Evolutionary conservation across 2,888 invertebrate species (phyloP).

Genomic region (Epinotia brunnichana): DNA sequence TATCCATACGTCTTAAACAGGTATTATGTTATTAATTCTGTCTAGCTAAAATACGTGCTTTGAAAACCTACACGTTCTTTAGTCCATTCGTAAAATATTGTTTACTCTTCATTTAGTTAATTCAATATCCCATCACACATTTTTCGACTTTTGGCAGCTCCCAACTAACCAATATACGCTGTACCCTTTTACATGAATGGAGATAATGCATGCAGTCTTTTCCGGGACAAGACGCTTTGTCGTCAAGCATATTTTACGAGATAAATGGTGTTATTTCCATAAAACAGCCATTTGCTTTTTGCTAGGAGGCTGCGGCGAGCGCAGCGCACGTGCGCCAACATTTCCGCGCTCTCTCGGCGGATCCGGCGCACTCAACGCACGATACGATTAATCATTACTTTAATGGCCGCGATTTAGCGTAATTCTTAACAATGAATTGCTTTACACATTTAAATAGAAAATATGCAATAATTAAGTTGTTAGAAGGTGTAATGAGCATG

Average conservation of each 20-base stretch:
- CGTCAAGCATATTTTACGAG: constrained; percentile 74
- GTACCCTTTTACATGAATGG: constrained; percentile 52
- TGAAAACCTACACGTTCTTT: neutral
- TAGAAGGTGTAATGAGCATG: constrained; percentile 34
- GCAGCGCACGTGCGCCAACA: constrained; percentile 65
- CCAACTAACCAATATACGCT: constrained; percentile 44
- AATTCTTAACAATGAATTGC: constrained; percentile 35
- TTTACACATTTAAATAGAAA: constrained; percentile 30
- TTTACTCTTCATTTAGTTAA: neutral
- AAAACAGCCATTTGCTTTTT: constrained; percentile 77
- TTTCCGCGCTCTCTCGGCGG: constrained; percentile 37
- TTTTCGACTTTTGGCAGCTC: neutral
- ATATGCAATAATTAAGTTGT: constrained; percentile 19
- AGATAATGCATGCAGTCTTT: constrained; percentile 68
- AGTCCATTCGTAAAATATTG: neutral
- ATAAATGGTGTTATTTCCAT: constrained; percentile 75
- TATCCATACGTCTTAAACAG: neutral
- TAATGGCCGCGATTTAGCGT: constrained; percentile 37
- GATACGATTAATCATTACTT: constrained; percentile 43
- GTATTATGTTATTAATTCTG: neutral
- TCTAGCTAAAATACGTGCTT: neutral
- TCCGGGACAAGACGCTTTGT: constrained; percentile 83
- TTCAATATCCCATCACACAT: neutral
- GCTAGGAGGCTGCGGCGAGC: constrained; percentile 52
- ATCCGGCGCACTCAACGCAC: constrained; percentile 28